These are phyloP conservation scores for Diarsia rubi DNA, from an alignment of 2,888 invertebrate genomes.

Conservation along the genomic window DNA sequence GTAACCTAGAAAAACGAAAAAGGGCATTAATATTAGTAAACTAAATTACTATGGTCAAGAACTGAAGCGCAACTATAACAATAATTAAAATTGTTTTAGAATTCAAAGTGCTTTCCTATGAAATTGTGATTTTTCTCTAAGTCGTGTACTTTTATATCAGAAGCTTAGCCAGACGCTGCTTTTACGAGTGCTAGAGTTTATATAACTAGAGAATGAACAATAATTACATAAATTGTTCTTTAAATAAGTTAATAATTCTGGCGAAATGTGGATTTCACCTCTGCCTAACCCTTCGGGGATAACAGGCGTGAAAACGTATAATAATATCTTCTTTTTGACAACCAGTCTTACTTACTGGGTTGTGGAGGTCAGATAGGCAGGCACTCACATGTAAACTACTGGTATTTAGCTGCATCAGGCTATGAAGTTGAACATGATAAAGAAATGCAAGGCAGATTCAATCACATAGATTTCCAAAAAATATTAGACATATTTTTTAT, in stretches of 20 bases:
- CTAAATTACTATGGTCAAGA: constrained; percentile 50
- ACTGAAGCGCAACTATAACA: constrained; percentile 53
- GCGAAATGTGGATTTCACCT: too few relatives aligned
- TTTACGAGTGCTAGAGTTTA: constrained; percentile 29
- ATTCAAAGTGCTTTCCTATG: constrained; percentile 59
- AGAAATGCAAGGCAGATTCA: not conserved
- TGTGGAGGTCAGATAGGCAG: not conserved
- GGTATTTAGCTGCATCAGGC: not conserved
- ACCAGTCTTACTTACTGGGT: not conserved
- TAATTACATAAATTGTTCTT: not conserved
- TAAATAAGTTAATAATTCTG: not conserved
- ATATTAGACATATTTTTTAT: too few relatives aligned
- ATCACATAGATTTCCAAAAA: too few relatives aligned
- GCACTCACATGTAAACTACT: not conserved
- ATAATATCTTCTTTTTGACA: not conserved
- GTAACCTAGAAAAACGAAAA: not conserved
- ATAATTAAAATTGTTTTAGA: constrained; percentile 53
- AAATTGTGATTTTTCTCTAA: constrained; percentile 60
- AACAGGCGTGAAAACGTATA: too few relatives aligned
- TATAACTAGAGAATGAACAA: constrained; percentile 32
- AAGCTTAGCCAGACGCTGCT: constrained; percentile 62
- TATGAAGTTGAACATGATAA: not conserved
- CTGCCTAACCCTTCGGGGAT: too few relatives aligned
- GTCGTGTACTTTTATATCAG: constrained; percentile 57
- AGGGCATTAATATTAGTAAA: constrained; percentile 44